Evolutionary conservation across 1,140 invertebrate species (phyloP).

Genomic region (Sycobia sp.): DNA sequence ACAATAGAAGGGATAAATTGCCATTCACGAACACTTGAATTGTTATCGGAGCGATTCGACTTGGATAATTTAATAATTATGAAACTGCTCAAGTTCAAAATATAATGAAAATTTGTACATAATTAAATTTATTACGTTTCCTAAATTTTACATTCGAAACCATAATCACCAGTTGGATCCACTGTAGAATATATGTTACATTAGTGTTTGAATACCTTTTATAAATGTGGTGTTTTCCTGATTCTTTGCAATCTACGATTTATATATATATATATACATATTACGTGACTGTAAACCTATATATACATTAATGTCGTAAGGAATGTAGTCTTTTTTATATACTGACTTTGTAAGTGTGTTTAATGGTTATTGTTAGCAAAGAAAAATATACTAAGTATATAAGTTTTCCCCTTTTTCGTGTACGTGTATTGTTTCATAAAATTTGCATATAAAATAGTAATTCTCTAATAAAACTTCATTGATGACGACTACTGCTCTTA

Average conservation of each 20-base stretch:
- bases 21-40: no score
- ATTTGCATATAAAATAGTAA: no score
- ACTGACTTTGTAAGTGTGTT: conserved; percentile 48
- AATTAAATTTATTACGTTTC: neutral
- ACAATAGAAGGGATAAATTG: no score
- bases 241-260: conserved; percentile 42
- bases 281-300: no score
- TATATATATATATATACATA: conserved; percentile 35
- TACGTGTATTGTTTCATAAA: conserved; percentile 8
- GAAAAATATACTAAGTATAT: conserved; percentile 5
- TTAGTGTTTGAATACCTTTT: conserved; percentile 51
- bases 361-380: conserved; percentile 46
- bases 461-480: no score
- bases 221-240: conserved; percentile 55
- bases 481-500: no score
- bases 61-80: no score
- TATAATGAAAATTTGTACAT: no score
- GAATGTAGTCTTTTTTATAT: conserved; percentile 50
- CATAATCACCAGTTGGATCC: conserved; percentile 34
- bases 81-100: neutral
- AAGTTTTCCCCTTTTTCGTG: conserved; percentile 13
- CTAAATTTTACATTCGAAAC: neutral
- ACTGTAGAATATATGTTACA: conserved; percentile 43
- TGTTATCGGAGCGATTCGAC: no score
- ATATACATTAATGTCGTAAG: conserved; percentile 52